These are phyloP conservation scores for Harpalus rubripes DNA, from an alignment of 2,888 invertebrate species.

Conservation along the genomic window DNA sequence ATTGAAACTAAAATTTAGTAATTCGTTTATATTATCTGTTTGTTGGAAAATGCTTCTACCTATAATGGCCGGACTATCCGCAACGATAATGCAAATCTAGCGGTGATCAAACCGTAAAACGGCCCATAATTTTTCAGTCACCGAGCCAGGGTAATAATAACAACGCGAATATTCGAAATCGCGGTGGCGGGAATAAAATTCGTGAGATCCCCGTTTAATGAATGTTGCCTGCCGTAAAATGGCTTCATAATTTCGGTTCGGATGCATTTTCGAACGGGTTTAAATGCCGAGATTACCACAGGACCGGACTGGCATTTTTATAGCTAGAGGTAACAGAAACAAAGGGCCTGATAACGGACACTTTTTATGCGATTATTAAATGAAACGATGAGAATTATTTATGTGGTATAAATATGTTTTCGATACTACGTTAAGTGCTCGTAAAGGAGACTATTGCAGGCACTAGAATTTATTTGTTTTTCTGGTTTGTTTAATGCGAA, in stretches of 20 bases:
- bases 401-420: slow-evolving; percentile 44
- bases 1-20: slow-evolving; percentile 27
- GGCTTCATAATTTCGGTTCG: slow-evolving; percentile 52
- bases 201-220: slow-evolving; percentile 53
- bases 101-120: slow-evolving; percentile 41
- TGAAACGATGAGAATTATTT: slow-evolving; percentile 33
- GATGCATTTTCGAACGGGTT: slow-evolving; percentile 60
- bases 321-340: slow-evolving; percentile 19
- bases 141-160: slow-evolving; percentile 44
- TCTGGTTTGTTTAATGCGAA: neutral
- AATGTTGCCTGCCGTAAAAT: slow-evolving; percentile 54
- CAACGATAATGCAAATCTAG: slow-evolving; percentile 44
- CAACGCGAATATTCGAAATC: slow-evolving; percentile 53
- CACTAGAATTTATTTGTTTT: slow-evolving; percentile 6
- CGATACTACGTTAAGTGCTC: slow-evolving; percentile 45
- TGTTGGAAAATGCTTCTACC: neutral
- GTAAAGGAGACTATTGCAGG: slow-evolving; percentile 7
- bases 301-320: slow-evolving; percentile 37
- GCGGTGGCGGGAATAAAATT: slow-evolving; percentile 47
- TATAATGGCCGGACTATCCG: slow-evolving; percentile 14
- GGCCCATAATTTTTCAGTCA: slow-evolving; percentile 50
- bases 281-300: slow-evolving; percentile 55
- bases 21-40: slow-evolving; percentile 23
- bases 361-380: slow-evolving; percentile 50
- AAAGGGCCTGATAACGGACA: slow-evolving; percentile 37